Base-by-base conservation (phyloP, 2,113 vertebrate genomes). In the Saccopteryx bilineata region DNA sequence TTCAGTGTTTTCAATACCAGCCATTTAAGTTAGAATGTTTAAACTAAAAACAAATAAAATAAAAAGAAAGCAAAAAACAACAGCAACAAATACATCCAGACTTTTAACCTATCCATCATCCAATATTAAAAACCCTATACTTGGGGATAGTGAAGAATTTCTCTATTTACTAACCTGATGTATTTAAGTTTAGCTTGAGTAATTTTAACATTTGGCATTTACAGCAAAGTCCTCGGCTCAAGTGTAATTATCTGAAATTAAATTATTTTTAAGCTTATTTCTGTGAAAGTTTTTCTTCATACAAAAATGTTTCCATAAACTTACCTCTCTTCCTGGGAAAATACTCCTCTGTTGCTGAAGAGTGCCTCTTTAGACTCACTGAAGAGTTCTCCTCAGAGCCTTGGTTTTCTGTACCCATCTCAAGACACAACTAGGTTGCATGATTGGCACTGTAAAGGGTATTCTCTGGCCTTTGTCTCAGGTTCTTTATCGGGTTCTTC, bases 101-200 rank as follows among this genome's bases (percentile, higher is more conserved):
- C 15, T 65, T 63, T 52, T 8, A 52, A 61, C 17, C 5, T 21
- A 54, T 39, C 28, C 21, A 12, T 60, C 48, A 11, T 39, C 12
- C 60, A 48, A 65, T 52, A 58, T 61, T 48, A 75, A 91, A 90
- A 90, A 56, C 4, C 1, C 7, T 94, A 23, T 71, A 13, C 21
- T 72, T 66, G 9, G 10, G 39, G 78, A 82, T 81, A 91, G 23
- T 39, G 33, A 63, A 82, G 31, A 19, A 66, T 83, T 87, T 88
- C 48, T 58, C 60, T 52, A 11, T 54, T 78, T 5, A 33, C 17
- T 60, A 76, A 76, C 46, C 3, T 50, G 9, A 33, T n/a, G 3
- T 39, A 89, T 85, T 81, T 71, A 76, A 89, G 71, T 81, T 63
- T 69, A 81, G 8, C n/a, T 90, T 84, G 60, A 63, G 26, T 80